Evolutionary conservation across 2,888 invertebrate genomes (phyloP).

Genomic region (Microplitis manilae): DNA sequence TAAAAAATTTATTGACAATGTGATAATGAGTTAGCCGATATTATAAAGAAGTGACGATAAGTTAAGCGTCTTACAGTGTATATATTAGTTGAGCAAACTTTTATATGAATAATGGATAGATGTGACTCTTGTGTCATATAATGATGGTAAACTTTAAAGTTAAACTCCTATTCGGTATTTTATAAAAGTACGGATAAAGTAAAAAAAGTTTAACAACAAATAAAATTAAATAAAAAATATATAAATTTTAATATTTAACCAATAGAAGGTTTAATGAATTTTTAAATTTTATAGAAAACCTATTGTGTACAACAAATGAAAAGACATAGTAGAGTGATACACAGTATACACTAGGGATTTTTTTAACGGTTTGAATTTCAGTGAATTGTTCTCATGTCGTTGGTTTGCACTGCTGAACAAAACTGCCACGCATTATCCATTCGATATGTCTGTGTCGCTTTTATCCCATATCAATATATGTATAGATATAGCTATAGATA

Average conservation of each 20-base stretch:
- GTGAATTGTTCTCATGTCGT: conserved; percentile 13
- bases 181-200: not conserved
- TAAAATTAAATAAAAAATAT: not conserved
- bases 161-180: conserved; percentile 5
- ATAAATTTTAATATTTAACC: conserved; percentile 1
- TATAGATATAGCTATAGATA: not conserved
- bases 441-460: conserved; percentile 16
- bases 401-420: conserved; percentile 6
- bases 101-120: conserved; percentile 40
- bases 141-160: conserved; percentile 13
- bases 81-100: conserved; percentile 25
- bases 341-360: not conserved
- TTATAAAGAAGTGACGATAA: conserved; percentile 31
- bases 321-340: not conserved
- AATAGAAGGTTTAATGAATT: too few relatives aligned
- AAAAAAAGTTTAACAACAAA: not conserved
- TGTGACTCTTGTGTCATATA: conserved; percentile 11
- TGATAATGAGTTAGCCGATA: conserved; percentile 3
- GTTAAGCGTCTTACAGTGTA: conserved; percentile 5
- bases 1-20: conserved; percentile 3
- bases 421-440: conserved; percentile 19
- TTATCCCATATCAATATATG: conserved; percentile 8
- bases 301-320: not conserved
- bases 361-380: conserved; percentile 1
- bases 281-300: too few relatives aligned